These are phyloP conservation scores for Spea bombifrons DNA, from an alignment of 2,113 vertebrate species.

Conservation along the genomic window DNA sequence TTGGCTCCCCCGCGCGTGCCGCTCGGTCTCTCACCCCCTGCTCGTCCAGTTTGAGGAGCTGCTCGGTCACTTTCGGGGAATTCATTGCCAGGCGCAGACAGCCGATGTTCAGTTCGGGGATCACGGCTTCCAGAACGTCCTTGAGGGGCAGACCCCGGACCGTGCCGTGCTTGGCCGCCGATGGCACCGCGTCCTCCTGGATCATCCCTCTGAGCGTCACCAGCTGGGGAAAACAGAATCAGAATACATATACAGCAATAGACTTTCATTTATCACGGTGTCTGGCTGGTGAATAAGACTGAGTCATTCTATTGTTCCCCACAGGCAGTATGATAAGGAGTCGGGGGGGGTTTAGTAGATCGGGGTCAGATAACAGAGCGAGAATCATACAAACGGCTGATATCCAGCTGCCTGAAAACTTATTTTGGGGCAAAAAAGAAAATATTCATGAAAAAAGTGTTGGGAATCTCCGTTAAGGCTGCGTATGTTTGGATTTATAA, in stretches of 20 bases:
- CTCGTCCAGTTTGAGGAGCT: conserved; percentile 91
- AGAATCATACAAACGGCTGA: too few species aligned
- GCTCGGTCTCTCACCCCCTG: conserved; percentile 77
- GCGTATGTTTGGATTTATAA: too few species aligned
- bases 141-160: conserved; percentile 81
- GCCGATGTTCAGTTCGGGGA: conserved; percentile 81
- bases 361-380: too few species aligned
- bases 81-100: conserved; percentile 79
- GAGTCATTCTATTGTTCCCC: too few species aligned
- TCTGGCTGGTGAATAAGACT: too few species aligned
- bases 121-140: conserved; percentile 81
- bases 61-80: conserved; percentile 84
- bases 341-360: too few species aligned
- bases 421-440: too few species aligned
- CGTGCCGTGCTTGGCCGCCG: conserved; percentile 74
- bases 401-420: too few species aligned
- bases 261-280: too few species aligned
- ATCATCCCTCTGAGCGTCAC: conserved; percentile 84
- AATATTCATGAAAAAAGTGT: too few species aligned
- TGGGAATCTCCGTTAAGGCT: too few species aligned
- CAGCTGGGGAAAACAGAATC: conserved; percentile 62
- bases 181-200: conserved; percentile 81
- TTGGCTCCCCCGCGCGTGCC: neutral
- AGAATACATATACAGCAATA: neutral
- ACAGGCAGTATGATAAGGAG: too few species aligned